Evolutionary conservation across 2,888 invertebrate species (phyloP).

Genomic region (Oconnorella tubifera): DNA sequence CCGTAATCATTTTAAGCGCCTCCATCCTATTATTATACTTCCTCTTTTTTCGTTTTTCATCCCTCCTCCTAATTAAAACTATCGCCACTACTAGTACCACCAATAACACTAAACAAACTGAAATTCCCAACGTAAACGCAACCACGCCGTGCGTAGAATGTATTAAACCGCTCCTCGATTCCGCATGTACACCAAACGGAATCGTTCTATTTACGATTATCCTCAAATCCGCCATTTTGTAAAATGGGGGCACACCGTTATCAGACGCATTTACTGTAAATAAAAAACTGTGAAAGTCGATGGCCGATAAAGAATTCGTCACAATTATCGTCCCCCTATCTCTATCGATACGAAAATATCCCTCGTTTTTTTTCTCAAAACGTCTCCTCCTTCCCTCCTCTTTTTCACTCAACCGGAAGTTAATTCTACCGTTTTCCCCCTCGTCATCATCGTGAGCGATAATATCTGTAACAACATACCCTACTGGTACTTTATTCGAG

Average conservation of each 20-base stretch:
- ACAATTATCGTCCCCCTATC: slow-evolving; percentile 10
- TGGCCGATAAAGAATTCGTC: neutral
- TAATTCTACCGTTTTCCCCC: slow-evolving; percentile 19
- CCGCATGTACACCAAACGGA: slow-evolving; percentile 3
- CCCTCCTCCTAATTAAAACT: slow-evolving; percentile 5
- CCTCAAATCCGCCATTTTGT: slow-evolving; percentile 10
- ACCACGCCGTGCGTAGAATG: neutral
- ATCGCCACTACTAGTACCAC: slow-evolving; percentile 6
- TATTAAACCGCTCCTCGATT: too few species aligned
- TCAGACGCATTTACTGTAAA: slow-evolving; percentile 14
- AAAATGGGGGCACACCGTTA: slow-evolving; percentile 13
- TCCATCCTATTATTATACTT: slow-evolving; percentile 13
- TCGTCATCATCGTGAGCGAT: slow-evolving; percentile 23
- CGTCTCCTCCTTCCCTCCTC: slow-evolving; percentile 1
- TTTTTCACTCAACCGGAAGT: slow-evolving; percentile 4
- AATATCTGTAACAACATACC: slow-evolving; percentile 16
- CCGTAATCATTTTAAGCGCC: slow-evolving; percentile 11
- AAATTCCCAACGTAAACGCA: neutral
- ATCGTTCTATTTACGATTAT: slow-evolving; percentile 17
- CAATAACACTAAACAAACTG: slow-evolving; percentile 2
- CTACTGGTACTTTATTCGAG: slow-evolving; percentile 20
- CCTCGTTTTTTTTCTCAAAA: slow-evolving; percentile 16
- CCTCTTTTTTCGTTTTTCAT: slow-evolving; percentile 2
- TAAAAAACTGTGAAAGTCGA: slow-evolving; percentile 16
- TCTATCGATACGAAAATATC: slow-evolving; percentile 11